Evolutionary conservation across 1,140 invertebrate genomes (phyloP).

Genomic region (Stenopsyche tienmushanensis): DNA sequence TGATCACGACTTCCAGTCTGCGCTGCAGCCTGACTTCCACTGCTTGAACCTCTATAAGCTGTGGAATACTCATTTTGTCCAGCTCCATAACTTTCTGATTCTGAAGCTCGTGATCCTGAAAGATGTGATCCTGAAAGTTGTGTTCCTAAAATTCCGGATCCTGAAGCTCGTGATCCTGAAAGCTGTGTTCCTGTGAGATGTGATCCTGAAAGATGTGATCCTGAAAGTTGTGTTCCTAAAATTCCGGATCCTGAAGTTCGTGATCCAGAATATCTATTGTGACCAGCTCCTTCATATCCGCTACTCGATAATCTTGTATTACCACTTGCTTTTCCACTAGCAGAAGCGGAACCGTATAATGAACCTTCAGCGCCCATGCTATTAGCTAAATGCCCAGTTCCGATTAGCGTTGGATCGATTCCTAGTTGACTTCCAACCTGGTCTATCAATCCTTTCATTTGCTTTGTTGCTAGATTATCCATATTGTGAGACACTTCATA

Average conservation of each 20-base stretch:
- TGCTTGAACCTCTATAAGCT: neutral
- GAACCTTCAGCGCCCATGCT: too few relatives aligned
- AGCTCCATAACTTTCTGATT: too few relatives aligned
- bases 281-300: neutral
- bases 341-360: constrained; percentile 50
- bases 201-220: too few relatives aligned
- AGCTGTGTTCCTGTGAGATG: too few relatives aligned
- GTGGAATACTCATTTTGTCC: too few relatives aligned
- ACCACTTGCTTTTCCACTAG: constrained; percentile 45
- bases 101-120: too few relatives aligned
- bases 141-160: too few relatives aligned
- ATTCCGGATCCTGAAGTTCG: constrained; percentile 10
- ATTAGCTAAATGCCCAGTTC: too few relatives aligned
- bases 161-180: neutral
- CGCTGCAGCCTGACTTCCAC: neutral
- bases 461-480: constrained; percentile 50
- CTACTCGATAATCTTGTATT: neutral
- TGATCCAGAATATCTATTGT: neutral
- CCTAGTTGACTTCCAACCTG: constrained; percentile 52
- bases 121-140: too few relatives aligned
- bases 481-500: constrained; percentile 55
- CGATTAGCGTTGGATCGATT: constrained; percentile 43
- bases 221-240: too few relatives aligned
- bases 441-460: constrained; percentile 50
- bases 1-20: too few relatives aligned